Evolutionary conservation across 1,140 invertebrate species (phyloP).

Genomic region (Listronotus bonariensis): DNA sequence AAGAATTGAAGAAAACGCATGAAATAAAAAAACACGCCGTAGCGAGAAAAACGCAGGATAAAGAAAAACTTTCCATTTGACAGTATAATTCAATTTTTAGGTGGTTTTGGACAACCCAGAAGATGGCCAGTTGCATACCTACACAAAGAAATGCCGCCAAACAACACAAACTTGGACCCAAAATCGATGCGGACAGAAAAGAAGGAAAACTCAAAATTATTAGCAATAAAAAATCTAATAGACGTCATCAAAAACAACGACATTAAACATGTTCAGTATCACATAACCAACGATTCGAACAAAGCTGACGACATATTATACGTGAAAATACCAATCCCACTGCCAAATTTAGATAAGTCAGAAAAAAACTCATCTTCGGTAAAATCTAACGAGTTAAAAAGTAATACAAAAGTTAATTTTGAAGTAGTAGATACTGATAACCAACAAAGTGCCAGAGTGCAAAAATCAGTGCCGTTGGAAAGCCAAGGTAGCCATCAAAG

Average conservation of each 20-base stretch:
- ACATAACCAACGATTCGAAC: conserved; percentile 48
- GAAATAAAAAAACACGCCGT: too few species aligned
- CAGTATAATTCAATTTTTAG: conserved; percentile 43
- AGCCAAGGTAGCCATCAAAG: not conserved
- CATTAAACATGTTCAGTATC: conserved; percentile 48
- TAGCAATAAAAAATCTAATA: conserved; percentile 52
- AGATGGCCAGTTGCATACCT: conserved; percentile 72
- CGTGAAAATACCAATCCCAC: conserved; percentile 53
- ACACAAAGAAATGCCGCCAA: conserved; percentile 66
- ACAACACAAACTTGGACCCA: conserved; percentile 37
- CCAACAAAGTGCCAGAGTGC: conserved; percentile 15
- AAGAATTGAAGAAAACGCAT: too few species aligned
- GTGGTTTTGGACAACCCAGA: conserved; percentile 58
- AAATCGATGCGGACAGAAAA: conserved; percentile 33
- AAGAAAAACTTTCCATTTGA: too few species aligned
- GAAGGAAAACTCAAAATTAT: conserved; percentile 40
- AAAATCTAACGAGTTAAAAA: conserved; percentile 13
- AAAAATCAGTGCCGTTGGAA: conserved; percentile 21
- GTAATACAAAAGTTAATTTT: conserved; percentile 28
- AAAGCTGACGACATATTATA: conserved; percentile 48
- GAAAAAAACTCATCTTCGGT: conserved; percentile 40
- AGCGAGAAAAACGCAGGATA: too few species aligned
- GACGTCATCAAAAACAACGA: conserved; percentile 51
- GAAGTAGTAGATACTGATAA: conserved; percentile 26
- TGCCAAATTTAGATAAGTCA: conserved; percentile 37